Evolutionary conservation across 2,113 vertebrate species (phyloP).

Genomic region (Tursiops truncatus): DNA sequence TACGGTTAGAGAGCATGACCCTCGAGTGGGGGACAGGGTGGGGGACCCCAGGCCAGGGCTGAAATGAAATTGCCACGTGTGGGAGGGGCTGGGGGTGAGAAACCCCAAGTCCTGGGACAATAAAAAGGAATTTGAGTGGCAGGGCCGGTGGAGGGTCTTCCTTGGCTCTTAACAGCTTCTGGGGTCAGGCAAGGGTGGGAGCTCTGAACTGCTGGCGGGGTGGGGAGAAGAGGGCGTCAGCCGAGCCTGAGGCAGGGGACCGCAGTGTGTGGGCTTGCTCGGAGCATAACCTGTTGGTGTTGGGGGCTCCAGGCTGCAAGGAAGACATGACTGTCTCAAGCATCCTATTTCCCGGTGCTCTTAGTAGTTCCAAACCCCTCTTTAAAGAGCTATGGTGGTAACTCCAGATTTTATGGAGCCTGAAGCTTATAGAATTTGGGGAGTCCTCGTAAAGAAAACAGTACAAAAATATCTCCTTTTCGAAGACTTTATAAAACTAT

Average conservation of each 20-base stretch:
- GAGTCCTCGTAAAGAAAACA: not conserved
- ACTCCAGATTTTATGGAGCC: not conserved
- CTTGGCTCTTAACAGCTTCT: not conserved
- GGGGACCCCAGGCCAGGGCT: not conserved
- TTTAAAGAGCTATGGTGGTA: not conserved
- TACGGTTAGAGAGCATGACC: not conserved
- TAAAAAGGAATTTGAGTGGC: not conserved
- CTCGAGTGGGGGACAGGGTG: not conserved
- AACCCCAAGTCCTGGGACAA: not conserved
- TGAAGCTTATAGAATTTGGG: not conserved
- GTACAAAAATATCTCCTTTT: not conserved
- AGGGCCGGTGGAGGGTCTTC: not conserved
- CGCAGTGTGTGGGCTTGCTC: not conserved
- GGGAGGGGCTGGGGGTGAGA: not conserved
- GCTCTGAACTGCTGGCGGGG: not conserved
- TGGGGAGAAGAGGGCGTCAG: fast-evolving
- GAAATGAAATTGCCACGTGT: not conserved
- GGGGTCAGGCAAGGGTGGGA: not conserved
- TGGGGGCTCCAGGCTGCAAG: not conserved
- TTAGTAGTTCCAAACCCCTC: not conserved
- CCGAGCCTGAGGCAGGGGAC: too few relatives aligned
- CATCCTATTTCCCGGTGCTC: not conserved
- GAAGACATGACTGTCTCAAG: not conserved
- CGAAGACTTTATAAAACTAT: not conserved
- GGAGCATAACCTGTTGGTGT: not conserved